Evolutionary conservation across 2,797 vertebrate genomes (phyloP), one percentile per base, ranked within the genome.

Genomic region (Cynodonichthys magdalenae): DNA sequence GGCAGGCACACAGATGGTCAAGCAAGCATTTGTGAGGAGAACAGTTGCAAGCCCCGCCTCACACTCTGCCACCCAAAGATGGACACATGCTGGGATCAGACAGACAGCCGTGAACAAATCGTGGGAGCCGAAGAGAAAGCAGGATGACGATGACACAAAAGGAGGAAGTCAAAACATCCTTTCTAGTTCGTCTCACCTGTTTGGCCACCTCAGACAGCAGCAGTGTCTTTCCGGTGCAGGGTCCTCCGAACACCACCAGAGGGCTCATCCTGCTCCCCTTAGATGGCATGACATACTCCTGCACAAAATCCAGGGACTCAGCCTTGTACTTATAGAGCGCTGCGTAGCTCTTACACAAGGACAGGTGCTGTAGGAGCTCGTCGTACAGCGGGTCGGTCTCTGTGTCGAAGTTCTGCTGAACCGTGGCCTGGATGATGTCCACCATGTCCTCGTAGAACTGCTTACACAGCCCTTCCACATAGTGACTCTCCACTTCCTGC

Each of bases 381-480:
- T 98, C 96, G 0, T 99, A 99, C 36, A 99, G 84, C 0, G 91
- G 82, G 80, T 99, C 98, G 1, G 94, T 94, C 89, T 99, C 98
- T 0, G 96, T 96, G 79, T 99, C 97, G 79, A 99, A 98, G 87
- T 98, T 99, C 87, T 98, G 97, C 84, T 99, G 98, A 4, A 99
- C 96, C 0, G 97, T 99, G 66, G 97, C 96, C 80, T 99, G 97
- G 79, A 99, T 98, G 77, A 99, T 97, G 66, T 99, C 98, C 72
- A 99, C 95, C 97, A 99, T 98, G 86, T 99, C 98, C 88, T 99
- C 98, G 44, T 99, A 99, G 92, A 99, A 98, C 79, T 99, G 98
- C 85, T 99, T 99, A 19, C 98, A 96, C 45, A 99, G 95, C 9
- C 98, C 98, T 79, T 99, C 98, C 4, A 99, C 98, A 41, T 99